Percentiles rank a stretch among this genome's conserved stretches.
Conservation (phyloP, 2,113 vertebrate genomes). For the Seriola rivoliana region DNA sequence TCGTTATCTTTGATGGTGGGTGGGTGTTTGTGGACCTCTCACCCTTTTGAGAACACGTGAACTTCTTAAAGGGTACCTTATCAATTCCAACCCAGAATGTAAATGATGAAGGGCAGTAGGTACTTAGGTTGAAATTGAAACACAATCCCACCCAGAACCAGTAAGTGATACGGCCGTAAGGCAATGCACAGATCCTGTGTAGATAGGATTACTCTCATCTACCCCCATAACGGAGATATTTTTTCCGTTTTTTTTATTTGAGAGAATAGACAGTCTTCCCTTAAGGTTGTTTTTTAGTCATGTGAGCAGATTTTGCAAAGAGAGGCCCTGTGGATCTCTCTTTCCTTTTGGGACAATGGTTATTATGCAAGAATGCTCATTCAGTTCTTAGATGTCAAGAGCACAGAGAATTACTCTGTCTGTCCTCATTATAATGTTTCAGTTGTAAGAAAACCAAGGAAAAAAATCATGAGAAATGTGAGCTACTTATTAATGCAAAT, state of each 20-base stretch:
- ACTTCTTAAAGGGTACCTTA: constrained; percentile 4
- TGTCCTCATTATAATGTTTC: constrained; percentile 4
- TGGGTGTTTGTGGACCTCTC: constrained; percentile 21
- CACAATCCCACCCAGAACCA: neutral
- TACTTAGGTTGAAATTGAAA: neutral
- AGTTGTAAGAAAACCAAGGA: neutral
- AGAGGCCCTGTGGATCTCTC: constrained; percentile 2
- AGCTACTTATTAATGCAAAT: constrained; percentile 9
- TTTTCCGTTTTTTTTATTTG: constrained; percentile 23
- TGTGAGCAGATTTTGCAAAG: constrained; percentile 24
- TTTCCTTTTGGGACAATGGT: constrained; percentile 19
- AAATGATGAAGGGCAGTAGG: neutral
- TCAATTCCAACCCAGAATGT: constrained; percentile 13
- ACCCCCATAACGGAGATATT: constrained; percentile 3
- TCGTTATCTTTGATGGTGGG: constrained; percentile 16
- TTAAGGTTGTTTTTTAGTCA: constrained; percentile 5
- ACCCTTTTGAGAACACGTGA: constrained; percentile 11
- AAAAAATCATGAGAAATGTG: neutral
- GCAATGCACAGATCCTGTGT: neutral
- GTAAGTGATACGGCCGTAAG: neutral
- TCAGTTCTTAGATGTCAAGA: constrained; percentile 13
- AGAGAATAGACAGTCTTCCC: constrained; percentile 4
- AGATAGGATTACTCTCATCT: neutral
- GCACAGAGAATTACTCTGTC: neutral
- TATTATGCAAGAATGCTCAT: constrained; percentile 24